These are phyloP conservation scores for Trissonchulus sp. DNA, from an alignment of 2,888 invertebrate species.

Conservation along the genomic window DNA sequence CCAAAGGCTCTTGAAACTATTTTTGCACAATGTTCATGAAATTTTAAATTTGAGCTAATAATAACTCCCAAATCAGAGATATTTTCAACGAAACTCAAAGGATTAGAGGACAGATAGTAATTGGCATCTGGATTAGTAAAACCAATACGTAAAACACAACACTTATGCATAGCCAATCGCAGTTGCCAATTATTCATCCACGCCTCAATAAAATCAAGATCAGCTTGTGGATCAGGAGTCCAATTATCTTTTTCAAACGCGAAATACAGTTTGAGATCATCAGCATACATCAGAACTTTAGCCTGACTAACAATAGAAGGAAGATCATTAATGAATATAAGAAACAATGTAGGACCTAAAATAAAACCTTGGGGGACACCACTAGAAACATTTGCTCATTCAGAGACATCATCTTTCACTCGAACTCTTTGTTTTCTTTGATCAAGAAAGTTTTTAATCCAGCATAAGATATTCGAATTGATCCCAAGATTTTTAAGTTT, in stretches of 20 bases:
- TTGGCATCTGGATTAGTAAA: too few relatives aligned
- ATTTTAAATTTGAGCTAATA: too few relatives aligned
- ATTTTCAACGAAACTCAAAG: too few relatives aligned
- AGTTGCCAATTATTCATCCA: background rate
- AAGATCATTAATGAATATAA: background rate
- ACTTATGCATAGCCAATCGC: too few relatives aligned
- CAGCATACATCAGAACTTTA: background rate
- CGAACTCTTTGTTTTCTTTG: background rate
- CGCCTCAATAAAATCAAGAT: background rate
- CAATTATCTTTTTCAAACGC: too few relatives aligned
- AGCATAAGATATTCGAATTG: background rate
- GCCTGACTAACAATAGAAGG: background rate
- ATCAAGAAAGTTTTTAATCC: background rate
- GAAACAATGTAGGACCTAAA: constrained; percentile 7
- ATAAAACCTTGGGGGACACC: constrained; percentile 25
- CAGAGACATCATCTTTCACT: background rate
- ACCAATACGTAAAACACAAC: too few relatives aligned
- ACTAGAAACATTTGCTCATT: constrained; percentile 15
- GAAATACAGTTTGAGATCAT: constrained; percentile 1
- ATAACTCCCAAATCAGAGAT: too few relatives aligned
- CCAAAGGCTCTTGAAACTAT: too few relatives aligned
- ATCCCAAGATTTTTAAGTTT: background rate
- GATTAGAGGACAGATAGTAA: too few relatives aligned
- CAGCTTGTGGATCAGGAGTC: background rate
- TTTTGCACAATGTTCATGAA: too few relatives aligned